phyloP scores from a whole-genome alignment of 2,113 vertebrate genomes.

The Fulmarus glacialis region DNA sequence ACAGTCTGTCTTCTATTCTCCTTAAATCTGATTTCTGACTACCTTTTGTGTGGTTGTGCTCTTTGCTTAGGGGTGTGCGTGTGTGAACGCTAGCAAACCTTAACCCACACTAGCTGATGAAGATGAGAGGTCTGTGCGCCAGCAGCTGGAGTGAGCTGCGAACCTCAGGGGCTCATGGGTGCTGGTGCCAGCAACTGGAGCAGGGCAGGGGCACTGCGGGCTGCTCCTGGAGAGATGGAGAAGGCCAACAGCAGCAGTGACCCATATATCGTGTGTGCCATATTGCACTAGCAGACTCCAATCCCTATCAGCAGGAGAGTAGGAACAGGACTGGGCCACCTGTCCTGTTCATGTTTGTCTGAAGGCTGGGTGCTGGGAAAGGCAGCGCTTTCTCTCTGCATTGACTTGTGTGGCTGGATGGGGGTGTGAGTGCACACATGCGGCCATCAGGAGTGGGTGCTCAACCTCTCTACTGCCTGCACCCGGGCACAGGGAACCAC shows the following conservation, averaged over 20 bases:
- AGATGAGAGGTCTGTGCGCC: background rate
- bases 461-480: background rate
- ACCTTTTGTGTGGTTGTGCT: background rate
- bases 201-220: background rate
- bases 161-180: accelerated
- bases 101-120: background rate
- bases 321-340: background rate
- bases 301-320: background rate
- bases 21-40: background rate
- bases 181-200: background rate
- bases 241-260: background rate
- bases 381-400: background rate
- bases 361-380: background rate
- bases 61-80: background rate
- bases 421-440: background rate
- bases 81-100: accelerated
- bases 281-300: background rate
- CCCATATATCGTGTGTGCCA: accelerated
- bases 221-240: background rate
- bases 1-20: background rate
- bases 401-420: accelerated
- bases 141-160: background rate
- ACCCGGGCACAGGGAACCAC: background rate
- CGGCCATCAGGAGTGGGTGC: background rate
- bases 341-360: background rate